Base-by-base conservation (phyloP, 2,888 invertebrate genomes). In the Lamproptera curius region DNA sequence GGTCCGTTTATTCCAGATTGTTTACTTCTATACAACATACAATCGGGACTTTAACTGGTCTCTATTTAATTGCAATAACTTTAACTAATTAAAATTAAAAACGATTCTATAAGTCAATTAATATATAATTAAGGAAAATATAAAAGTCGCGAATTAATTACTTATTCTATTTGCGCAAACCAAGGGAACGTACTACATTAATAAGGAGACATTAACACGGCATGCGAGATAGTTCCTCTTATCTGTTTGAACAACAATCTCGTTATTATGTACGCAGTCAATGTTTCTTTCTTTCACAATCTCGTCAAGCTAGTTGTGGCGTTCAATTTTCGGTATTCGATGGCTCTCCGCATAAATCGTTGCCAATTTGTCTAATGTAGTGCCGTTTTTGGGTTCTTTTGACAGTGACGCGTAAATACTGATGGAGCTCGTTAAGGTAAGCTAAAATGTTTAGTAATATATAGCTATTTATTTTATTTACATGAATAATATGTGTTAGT, bases 171-270 rank as follows among this genome's bases (percentile, higher is more conserved):
- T 42, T 42, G 42, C 16, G 20, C 9, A 39, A 14, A 31, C 36
- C 13, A 37, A 38, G n/a, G 23, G 42, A 35, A 6, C 34, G 17
- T 33, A 39, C 39, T 39, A 39, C 20, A 43, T 31, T 43, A 39
- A 38, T 20, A 37, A 17, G 37, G 16, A 43, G 36, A 35, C 23
- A 44, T 40, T 40, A 43, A 43, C 42, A 48, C 33, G 26, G 20
- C 34, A 23, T 17, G 20, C 11, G 33, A 31, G 42, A 35, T 43
- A 42, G 31, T 33, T 53, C 34, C 14, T 10, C 43, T 50, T 53
- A 59, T 55, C 53, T 61, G 46, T 64, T 59, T 62, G 54, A 38
- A 57, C 52, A 58, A 51, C 52, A 61, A 61, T 63, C 55, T 45
- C 53, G 44, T 46, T 48, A n/a, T 40, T 13, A 35, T 39, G 40